Evolutionary conservation across 2,113 vertebrate genomes (phyloP).

Genomic region (Stegastes partitus): DNA sequence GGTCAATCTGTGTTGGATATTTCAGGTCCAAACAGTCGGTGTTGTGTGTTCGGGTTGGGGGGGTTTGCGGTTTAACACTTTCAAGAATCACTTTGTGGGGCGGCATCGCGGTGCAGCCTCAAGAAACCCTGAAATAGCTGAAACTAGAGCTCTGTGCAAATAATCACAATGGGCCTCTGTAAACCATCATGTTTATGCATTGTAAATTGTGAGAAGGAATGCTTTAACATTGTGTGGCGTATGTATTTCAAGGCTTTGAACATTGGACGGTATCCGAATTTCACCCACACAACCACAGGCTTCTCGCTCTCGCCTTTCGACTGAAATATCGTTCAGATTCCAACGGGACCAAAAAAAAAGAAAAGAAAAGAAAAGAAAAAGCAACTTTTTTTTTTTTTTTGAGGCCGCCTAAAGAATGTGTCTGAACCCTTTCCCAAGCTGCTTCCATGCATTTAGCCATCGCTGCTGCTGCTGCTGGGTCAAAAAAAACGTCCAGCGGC

Average conservation of each 20-base stretch:
- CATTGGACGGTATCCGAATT: conserved; percentile 78
- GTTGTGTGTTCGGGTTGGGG: conserved; percentile 40
- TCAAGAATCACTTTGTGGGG: conserved; percentile 73
- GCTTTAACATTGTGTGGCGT: conserved; percentile 80
- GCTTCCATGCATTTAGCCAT: conserved; percentile 60
- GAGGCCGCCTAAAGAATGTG: conserved; percentile 71
- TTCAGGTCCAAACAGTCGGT: conserved; percentile 69
- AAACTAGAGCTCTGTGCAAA: conserved; percentile 80
- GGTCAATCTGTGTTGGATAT: conserved; percentile 69
- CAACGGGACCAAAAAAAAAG: conserved; percentile 66
- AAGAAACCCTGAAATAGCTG: conserved; percentile 76
- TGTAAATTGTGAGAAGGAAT: conserved; percentile 82
- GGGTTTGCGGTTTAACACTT: conserved; percentile 73
- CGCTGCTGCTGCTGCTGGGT: conserved; percentile 48
- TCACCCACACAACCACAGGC: conserved; percentile 82
- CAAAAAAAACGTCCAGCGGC: conserved; percentile 41
- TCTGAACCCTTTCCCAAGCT: conserved; percentile 62
- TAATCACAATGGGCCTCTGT: conserved; percentile 76
- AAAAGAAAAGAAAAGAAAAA: no score
- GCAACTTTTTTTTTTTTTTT: conserved; percentile 35
- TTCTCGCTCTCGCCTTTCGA: conserved; percentile 70
- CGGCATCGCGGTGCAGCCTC: conserved; percentile 42
- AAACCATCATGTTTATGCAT: conserved; percentile 79
- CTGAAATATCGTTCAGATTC: conserved; percentile 79
- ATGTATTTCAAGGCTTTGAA: conserved; percentile 83